Conservation (phyloP, 2,113 vertebrate species). For the Lota lota region DNA sequence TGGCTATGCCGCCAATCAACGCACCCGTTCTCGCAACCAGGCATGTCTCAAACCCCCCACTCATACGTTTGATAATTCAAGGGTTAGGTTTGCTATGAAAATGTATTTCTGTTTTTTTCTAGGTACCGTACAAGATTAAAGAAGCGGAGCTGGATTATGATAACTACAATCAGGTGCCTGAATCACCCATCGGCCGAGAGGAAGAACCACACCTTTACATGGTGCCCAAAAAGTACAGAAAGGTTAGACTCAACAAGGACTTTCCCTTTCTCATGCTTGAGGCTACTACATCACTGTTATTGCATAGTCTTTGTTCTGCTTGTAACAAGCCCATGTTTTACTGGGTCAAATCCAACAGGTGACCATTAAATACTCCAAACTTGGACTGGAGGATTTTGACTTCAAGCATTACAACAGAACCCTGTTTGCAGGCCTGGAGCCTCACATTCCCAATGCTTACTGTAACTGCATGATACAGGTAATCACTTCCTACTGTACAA, state of each 20-base stretch:
- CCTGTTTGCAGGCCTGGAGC: constrained; percentile 93
- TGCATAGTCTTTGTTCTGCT: no score
- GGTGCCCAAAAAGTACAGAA: constrained; percentile 96
- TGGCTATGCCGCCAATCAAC: constrained; percentile 93
- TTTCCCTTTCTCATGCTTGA: background rate
- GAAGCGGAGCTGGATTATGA: constrained; percentile 91
- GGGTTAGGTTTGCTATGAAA: background rate
- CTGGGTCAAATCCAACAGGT: constrained; percentile 72
- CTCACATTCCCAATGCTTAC: constrained; percentile 98
- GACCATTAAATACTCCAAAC: constrained; percentile 98
- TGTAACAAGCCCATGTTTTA: background rate
- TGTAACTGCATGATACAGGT: constrained; percentile 99
- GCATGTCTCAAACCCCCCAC: constrained; percentile 45
- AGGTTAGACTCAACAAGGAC: constrained; percentile 71
- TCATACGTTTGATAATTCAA: background rate
- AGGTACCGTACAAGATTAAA: constrained; percentile 95
- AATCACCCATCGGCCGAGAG: constrained; percentile 91
- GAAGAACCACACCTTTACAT: constrained; percentile 94
- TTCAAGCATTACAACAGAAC: constrained; percentile 99
- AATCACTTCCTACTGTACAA: background rate
- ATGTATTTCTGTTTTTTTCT: background rate
- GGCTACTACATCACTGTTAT: background rate
- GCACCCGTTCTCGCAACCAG: constrained; percentile 92
- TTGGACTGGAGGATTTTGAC: constrained; percentile 96
- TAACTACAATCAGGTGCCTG: constrained; percentile 91